A percentile compares a stretch with the other conserved stretches of the same genome.
Evolutionary conservation across 2,113 vertebrate genomes (phyloP).

Genomic region (Otocyon megalotis): DNA sequence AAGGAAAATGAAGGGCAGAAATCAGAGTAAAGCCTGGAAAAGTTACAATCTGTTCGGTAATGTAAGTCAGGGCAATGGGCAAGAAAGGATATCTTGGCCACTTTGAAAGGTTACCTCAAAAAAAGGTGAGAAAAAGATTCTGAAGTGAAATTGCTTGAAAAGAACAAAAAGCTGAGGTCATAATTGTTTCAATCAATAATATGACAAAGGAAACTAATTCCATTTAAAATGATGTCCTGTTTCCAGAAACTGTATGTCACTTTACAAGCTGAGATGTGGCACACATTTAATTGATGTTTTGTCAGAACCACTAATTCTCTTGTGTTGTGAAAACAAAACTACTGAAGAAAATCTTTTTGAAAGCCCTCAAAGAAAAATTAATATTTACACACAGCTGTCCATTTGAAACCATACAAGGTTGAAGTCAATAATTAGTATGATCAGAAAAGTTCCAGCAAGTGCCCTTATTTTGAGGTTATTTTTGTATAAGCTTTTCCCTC

Average conservation of each 20-base stretch:
- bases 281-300: slow-evolving; percentile 72
- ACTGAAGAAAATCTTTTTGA: slow-evolving; percentile 71
- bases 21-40: background rate
- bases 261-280: background rate
- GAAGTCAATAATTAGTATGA: slow-evolving; percentile 72
- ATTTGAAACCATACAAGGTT: slow-evolving; percentile 71
- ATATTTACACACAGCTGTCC: slow-evolving; percentile 86
- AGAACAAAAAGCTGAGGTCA: background rate
- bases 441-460: slow-evolving; percentile 59
- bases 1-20: background rate
- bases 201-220: slow-evolving; percentile 13
- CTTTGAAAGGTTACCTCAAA: background rate
- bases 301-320: slow-evolving; percentile 71
- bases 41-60: background rate
- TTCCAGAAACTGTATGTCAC: background rate
- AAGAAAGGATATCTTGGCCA: background rate
- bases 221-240: slow-evolving; percentile 28
- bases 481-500: background rate
- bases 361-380: slow-evolving; percentile 85
- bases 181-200: background rate
- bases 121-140: background rate
- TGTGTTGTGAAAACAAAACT: slow-evolving; percentile 79
- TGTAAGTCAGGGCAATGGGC: background rate
- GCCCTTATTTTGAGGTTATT: slow-evolving; percentile 47
- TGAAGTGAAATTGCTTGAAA: background rate